Base-by-base conservation (phyloP, 2,797 vertebrate genomes). In the Ambastaia sidthimunki region DNA sequence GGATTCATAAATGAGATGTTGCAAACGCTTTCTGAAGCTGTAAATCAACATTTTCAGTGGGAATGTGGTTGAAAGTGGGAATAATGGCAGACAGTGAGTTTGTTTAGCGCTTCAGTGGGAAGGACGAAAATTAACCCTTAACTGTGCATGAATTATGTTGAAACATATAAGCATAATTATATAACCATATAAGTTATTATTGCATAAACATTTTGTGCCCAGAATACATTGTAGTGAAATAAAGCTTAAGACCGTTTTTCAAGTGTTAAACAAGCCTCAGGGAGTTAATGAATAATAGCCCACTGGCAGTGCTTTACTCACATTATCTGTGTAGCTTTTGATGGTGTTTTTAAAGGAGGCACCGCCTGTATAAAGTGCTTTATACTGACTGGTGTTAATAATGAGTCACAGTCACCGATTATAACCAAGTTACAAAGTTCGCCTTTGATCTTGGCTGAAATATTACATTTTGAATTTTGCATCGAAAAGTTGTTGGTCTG, bases 301-400 rank as follows among this genome's bases (percentile, higher is more conserved):
- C 63, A 66, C n/a, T 59, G 62, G 37, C 48, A 1, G 19, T 13
- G 6, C 37, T 65, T 48, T 70, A 54, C 55, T 28, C 11, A 9
- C 4, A 50, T 74, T 34, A 54, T 55, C 25, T 65, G 19, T 72
- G 16, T 48, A 34, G 60, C 15, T 15, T 67, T 9, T 55, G 41
- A 70, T 47, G 31, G 4, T 71, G 28, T 60, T 31, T 77, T 55
- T 72, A 34, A 37, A 34, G 67, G 23, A 66, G 81, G 70, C 79
- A 59, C 76, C 76, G 74, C 73, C 79, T 68, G 66, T 76, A 50
- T 79, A 72, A 55, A 68, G 37, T 70, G 44, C 50, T 73, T 74
- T 65, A 69, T 79, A 73, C 70, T 47, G 78, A 66, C 69, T 60
- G 60, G 16, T 63, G 23, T 70, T 25, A 4, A 28, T 74, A 83